phyloP scores from a whole-genome alignment of 1,140 invertebrate species.

The Phocides pigmalion region DNA sequence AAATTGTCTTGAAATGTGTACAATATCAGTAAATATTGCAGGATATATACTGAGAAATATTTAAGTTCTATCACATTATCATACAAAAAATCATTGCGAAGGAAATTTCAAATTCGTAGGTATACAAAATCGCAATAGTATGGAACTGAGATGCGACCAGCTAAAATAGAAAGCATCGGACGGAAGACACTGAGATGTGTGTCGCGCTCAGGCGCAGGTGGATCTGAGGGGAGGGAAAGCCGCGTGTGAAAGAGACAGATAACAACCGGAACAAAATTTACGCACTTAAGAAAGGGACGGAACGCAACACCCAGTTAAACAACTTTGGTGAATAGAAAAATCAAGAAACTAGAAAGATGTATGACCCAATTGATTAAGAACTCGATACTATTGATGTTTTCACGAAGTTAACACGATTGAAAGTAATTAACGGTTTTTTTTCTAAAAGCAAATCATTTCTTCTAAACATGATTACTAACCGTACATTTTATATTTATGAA shows the following conservation, averaged over 20 bases:
- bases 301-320: constrained; percentile 51
- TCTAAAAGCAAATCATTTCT: too few species aligned
- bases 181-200: constrained; percentile 70
- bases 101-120: neutral
- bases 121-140: constrained; percentile 1
- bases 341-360: constrained; percentile 67
- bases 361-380: constrained; percentile 52
- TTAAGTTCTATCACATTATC: too few species aligned
- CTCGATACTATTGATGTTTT: constrained; percentile 40
- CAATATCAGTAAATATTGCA: too few species aligned
- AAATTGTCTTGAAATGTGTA: too few species aligned
- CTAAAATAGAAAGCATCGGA: constrained; percentile 80
- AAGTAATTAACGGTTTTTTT: too few species aligned
- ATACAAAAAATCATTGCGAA: too few species aligned
- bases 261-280: constrained; percentile 52
- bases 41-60: too few species aligned
- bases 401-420: neutral
- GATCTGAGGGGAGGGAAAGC: constrained; percentile 55
- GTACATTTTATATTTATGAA: too few species aligned
- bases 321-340: constrained; percentile 58
- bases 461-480: too few species aligned
- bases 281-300: constrained; percentile 63
- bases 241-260: constrained; percentile 50
- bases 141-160: constrained; percentile 53
- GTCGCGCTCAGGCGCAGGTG: constrained; percentile 68